phyloP scores from a whole-genome alignment of 2,113 vertebrate genomes.

The Myotis yumanensis region DNA sequence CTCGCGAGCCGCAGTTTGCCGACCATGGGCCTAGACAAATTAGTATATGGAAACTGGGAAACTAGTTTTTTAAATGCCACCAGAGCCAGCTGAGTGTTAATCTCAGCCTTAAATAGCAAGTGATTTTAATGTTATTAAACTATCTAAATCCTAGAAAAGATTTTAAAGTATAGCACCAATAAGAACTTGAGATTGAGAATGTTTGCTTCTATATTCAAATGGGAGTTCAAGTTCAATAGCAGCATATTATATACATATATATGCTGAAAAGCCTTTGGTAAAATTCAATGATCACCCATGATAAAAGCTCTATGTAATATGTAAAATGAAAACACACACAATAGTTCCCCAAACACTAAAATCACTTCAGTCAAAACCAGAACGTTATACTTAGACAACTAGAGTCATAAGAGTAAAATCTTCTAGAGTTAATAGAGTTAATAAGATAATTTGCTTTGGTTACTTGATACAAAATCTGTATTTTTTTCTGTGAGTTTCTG shows the following conservation, averaged over 20 bases:
- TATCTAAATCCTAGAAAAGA: neutral
- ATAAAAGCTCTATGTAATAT: neutral
- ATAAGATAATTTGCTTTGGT: neutral
- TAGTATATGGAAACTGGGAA: neutral
- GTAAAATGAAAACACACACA: neutral
- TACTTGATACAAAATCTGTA: neutral
- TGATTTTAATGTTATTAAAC: neutral
- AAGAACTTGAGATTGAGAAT: constrained; percentile 8
- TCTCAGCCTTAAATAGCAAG: constrained; percentile 6
- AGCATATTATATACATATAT: neutral
- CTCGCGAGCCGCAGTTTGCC: no score
- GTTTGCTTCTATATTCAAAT: neutral
- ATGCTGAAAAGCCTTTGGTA: neutral
- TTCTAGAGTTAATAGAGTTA: neutral
- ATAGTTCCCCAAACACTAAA: neutral
- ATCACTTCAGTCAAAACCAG: neutral
- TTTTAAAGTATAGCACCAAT: neutral
- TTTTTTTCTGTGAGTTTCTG: constrained; percentile 11
- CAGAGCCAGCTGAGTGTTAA: neutral
- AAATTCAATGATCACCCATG: neutral
- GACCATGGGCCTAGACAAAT: neutral
- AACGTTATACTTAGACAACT: neutral
- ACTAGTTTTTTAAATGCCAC: neutral
- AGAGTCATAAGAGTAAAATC: neutral
- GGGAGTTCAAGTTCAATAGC: neutral